phyloP scores from a whole-genome alignment of 2,113 vertebrate genomes.

The Lutjanus erythropterus region DNA sequence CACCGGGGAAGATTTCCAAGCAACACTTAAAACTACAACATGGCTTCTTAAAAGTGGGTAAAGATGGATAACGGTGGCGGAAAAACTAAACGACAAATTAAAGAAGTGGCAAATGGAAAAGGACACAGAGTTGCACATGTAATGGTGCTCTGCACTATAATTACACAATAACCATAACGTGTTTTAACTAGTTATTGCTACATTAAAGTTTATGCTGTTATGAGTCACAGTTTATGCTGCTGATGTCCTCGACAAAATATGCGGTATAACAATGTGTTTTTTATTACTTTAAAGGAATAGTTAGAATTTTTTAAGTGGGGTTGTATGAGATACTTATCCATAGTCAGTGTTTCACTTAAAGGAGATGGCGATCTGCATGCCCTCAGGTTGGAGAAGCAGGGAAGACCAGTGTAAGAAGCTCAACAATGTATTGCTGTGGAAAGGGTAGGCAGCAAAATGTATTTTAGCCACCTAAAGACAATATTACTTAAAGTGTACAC shows the following conservation, averaged over 20 bases:
- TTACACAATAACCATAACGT: slow-evolving; percentile 11
- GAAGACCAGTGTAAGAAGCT: no score
- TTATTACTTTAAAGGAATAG: no score
- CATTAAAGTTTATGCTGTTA: slow-evolving; percentile 26
- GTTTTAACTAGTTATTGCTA: slow-evolving; percentile 13
- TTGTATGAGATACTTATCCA: no score
- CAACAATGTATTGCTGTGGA: no score
- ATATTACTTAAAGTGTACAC: no score
- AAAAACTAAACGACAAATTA: not conserved
- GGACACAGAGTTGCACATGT: slow-evolving; percentile 1
- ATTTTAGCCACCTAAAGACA: no score
- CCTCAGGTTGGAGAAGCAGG: no score
- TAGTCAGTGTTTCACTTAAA: no score
- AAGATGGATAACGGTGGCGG: not conserved
- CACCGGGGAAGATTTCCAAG: slow-evolving; percentile 85
- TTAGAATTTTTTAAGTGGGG: no score
- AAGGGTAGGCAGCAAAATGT: no score
- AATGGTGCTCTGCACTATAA: slow-evolving; percentile 6
- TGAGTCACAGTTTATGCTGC: slow-evolving; percentile 20
- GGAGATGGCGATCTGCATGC: no score
- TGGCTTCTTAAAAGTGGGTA: slow-evolving; percentile 71
- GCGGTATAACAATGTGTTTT: slow-evolving; percentile 2
- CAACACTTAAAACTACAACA: slow-evolving; percentile 81
- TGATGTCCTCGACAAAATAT: slow-evolving; percentile 1
- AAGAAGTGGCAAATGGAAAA: not conserved